Evolutionary conservation across 2,888 invertebrate species (phyloP).

Genomic region (Aplocera efformata): DNA sequence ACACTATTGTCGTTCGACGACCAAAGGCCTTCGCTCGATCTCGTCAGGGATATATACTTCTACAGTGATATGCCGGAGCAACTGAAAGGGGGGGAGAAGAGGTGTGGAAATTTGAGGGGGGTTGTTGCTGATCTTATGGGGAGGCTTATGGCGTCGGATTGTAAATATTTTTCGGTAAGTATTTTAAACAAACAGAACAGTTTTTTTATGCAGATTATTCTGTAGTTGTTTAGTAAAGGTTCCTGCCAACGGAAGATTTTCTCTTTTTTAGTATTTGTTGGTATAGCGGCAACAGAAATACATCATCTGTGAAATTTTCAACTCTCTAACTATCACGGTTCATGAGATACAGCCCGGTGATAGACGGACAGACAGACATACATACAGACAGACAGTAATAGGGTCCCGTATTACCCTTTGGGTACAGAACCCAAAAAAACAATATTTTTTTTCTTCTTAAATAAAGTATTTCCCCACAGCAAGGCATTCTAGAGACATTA

Average conservation of each 20-base stretch:
- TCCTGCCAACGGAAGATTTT: no score
- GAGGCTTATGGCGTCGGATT: conserved; percentile 81
- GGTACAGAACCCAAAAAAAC: no score
- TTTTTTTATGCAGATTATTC: no score
- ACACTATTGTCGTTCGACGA: conserved; percentile 46
- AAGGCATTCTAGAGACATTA: conserved; percentile 82
- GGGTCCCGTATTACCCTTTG: no score
- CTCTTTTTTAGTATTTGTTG: no score
- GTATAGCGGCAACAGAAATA: no score
- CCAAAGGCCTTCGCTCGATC: conserved; percentile 41
- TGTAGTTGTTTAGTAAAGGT: no score
- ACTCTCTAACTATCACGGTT: no score
- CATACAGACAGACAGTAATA: no score
- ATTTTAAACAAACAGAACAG: neutral
- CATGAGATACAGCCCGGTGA: no score
- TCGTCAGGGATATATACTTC: conserved; percentile 63
- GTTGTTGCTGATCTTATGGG: conserved; percentile 51
- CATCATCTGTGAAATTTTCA: no score
- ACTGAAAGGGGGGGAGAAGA: conserved; percentile 36
- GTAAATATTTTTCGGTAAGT: conserved; percentile 85
- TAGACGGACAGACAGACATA: no score
- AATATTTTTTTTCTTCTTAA: neutral
- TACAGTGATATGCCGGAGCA: conserved; percentile 60
- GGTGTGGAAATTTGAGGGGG: conserved; percentile 37
- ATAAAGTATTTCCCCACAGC: conserved; percentile 43